phyloP scores from a whole-genome alignment of 64 coral and sea anemone species.

The Porites lutea region DNA sequence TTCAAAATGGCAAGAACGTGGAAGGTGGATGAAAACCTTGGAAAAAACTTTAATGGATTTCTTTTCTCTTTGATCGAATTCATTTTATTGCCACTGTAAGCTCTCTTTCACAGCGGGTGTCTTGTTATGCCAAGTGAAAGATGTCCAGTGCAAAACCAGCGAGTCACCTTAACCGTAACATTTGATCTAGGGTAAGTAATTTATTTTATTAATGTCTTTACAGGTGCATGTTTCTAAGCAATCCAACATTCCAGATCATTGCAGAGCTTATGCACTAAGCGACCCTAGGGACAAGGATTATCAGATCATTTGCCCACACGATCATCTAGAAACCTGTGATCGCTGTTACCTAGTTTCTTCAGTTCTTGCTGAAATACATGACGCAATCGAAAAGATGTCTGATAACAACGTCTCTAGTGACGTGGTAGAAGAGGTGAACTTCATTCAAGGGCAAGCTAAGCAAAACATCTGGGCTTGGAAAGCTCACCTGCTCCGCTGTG shows the following conservation, averaged over 20 bases:
- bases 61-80: no score
- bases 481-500: slow-evolving; percentile 2
- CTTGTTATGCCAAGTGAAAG: no score
- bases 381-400: not conserved
- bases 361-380: not conserved
- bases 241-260: slow-evolving; percentile 22
- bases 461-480: not conserved
- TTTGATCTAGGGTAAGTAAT: no score
- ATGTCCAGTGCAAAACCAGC: no score
- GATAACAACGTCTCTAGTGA: not conserved
- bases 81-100: no score
- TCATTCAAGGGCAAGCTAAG: not conserved
- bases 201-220: no score
- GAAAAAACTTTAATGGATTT: no score
- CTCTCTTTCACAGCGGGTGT: no score
- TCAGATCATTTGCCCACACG: not conserved
- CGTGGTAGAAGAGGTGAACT: not conserved
- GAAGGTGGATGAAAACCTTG: no score
- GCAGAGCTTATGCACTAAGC: slow-evolving; percentile 12
- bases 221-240: slow-evolving; percentile 34
- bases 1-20: no score
- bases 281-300: slow-evolving; percentile 29
- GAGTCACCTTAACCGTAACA: no score
- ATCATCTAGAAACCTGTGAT: slow-evolving; percentile 17
- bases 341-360: not conserved